Evolutionary conservation across 1,140 invertebrate species (phyloP).

Genomic region (Cephus cinctus): DNA sequence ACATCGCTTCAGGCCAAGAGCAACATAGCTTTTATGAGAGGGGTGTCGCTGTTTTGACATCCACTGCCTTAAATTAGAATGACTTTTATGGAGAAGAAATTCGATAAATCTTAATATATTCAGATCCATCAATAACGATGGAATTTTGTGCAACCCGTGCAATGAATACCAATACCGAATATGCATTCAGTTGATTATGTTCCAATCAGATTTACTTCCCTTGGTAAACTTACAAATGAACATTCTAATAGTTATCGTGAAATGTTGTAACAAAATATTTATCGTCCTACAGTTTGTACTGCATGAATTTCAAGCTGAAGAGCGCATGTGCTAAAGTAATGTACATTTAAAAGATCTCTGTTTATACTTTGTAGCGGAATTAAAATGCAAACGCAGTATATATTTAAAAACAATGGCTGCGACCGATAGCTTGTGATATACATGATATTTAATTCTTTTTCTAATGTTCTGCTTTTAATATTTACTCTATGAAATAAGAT

Average conservation of each 20-base stretch:
- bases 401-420: too few relatives aligned
- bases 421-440: neutral
- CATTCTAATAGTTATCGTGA: neutral
- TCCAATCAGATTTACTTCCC: neutral
- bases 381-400: too few relatives aligned
- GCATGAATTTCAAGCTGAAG: neutral
- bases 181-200: neutral
- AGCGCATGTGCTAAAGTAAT: neutral
- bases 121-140: too few relatives aligned
- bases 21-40: constrained; percentile 94
- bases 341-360: too few relatives aligned
- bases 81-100: too few relatives aligned
- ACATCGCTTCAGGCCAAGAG: constrained; percentile 82
- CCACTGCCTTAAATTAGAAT: constrained; percentile 85
- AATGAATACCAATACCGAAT: neutral
- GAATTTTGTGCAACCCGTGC: too few relatives aligned
- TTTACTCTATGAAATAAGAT: too few relatives aligned
- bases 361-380: too few relatives aligned
- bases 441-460: neutral
- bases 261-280: neutral
- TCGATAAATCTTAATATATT: too few relatives aligned
- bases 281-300: neutral
- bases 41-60: constrained; percentile 91
- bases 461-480: too few relatives aligned
- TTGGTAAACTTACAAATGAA: neutral